Base-by-base conservation (phyloP, 2,888 invertebrate genomes). In the Drosophila dives region DNA sequence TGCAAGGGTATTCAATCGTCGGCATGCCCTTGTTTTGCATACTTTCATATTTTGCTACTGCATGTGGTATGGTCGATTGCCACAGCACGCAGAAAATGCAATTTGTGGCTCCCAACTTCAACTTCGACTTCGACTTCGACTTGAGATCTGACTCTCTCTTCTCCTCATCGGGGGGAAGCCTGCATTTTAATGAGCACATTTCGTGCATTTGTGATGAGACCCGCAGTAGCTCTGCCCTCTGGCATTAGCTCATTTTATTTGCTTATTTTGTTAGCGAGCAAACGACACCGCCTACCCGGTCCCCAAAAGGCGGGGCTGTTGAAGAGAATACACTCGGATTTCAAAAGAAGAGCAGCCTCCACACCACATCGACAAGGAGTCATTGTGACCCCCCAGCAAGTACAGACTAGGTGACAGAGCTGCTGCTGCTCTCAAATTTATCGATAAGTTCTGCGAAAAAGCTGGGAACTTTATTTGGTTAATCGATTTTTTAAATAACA, bases 121-220 rank as follows among this genome's bases (percentile, higher is more conserved):
- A 51, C 58, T 53, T 38, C 42, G 55, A 36, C 61, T 53, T 38
- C 42, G 55, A 36, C 61, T 38, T 38, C 42, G 33, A 64, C 78
- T 64, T 29, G 15, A 36, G 59, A 54, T 59, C 55, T 29, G n/a
- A 29, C 29, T 15, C 32, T 20, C 32, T 20, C 32, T 15, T 20
- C 40, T 42, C 32, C 42, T 42, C 56, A 42, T 4, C 23, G 2
- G 15, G n/a, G 51, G 60, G 59, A 20, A 50, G 54, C 80, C 75
- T 86, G 89, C 87, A 86, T 86, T 89, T 86, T 86, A 86, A 86
- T 89, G 88, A 86, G 86, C 90, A 81, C 86, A 87, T 82, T 82
- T 89, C 77, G 86, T 85, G 86, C 86, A 86, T 86, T 86, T 86
- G 83, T 86, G 81, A 86, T 86, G 89, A 85, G 78, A 71, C 56